These are phyloP conservation scores for Aphis gossypii DNA, from an alignment of 1,140 invertebrate species.

Conservation along the genomic window DNA sequence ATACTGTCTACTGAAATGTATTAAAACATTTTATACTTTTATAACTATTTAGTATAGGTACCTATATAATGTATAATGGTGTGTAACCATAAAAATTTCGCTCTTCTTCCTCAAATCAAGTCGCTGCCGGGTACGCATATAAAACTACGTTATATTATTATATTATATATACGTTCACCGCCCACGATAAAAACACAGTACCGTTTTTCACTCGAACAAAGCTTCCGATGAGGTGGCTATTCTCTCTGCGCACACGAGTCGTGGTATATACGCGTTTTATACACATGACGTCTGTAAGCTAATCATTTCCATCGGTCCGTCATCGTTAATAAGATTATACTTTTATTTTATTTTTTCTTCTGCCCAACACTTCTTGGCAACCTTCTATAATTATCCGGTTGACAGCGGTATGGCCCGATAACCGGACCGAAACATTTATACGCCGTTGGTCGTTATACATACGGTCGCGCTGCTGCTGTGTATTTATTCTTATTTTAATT, in stretches of 20 bases:
- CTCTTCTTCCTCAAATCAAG: not conserved
- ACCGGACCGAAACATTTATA: conserved; percentile 48
- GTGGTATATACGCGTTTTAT: not conserved
- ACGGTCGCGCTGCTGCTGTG: not conserved
- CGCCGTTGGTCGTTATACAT: conserved; percentile 27
- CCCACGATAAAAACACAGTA: not conserved
- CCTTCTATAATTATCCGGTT: conserved; percentile 51
- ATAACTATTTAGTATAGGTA: not conserved
- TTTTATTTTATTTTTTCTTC: conserved; percentile 2
- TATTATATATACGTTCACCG: not conserved
- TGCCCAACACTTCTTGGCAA: conserved; percentile 42
- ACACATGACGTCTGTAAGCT: conserved; percentile 36
- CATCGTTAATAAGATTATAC: not conserved
- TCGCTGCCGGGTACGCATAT: not conserved
- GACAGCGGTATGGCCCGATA: conserved; percentile 37
- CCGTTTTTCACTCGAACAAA: not conserved
- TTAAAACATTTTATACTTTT: not conserved
- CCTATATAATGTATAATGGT: not conserved
- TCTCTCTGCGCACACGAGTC: not conserved
- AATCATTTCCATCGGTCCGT: conserved; percentile 29
- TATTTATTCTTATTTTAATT: conserved; percentile 56
- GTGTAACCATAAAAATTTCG: not conserved
- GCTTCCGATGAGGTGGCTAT: not conserved
- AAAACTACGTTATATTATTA: not conserved
- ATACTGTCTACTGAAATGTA: not conserved